phyloP scores from a whole-genome alignment of 2,113 vertebrate genomes.

The Vimba vimba region DNA sequence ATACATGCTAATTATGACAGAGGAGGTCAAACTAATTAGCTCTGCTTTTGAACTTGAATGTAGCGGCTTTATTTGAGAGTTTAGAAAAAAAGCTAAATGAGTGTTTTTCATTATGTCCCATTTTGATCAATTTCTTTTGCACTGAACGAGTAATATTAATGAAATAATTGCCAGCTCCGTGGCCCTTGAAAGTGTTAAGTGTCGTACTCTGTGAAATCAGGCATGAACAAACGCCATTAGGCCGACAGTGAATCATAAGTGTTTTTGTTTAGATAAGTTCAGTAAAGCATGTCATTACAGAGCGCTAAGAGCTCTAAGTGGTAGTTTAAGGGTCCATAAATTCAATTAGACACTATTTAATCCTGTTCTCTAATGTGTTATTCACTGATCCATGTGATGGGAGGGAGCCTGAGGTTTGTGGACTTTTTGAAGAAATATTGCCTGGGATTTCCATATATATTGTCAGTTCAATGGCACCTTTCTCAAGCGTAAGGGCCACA shows the following conservation, averaged over 20 bases:
- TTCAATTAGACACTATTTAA: slow-evolving; percentile 81
- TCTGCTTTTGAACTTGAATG: slow-evolving; percentile 69
- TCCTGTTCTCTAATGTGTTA: slow-evolving; percentile 66
- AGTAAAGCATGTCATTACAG: slow-evolving; percentile 80
- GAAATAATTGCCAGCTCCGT: slow-evolving; percentile 12
- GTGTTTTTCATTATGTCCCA: slow-evolving; percentile 11
- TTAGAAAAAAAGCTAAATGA: neutral
- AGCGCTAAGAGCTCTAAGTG: slow-evolving; percentile 73
- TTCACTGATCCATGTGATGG: slow-evolving; percentile 64
- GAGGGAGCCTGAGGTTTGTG: slow-evolving; percentile 53
- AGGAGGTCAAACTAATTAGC: slow-evolving; percentile 83
- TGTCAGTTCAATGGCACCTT: slow-evolving; percentile 81
- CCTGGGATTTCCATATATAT: slow-evolving; percentile 86
- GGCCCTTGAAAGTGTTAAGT: slow-evolving; percentile 54
- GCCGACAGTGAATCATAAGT: slow-evolving; percentile 68
- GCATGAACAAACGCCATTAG: slow-evolving; percentile 71
- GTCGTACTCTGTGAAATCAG: slow-evolving; percentile 61
- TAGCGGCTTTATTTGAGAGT: slow-evolving; percentile 23
- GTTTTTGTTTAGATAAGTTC: slow-evolving; percentile 79
- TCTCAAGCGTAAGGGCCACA: slow-evolving; percentile 77
- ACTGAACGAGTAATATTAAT: neutral
- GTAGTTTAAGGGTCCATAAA: slow-evolving; percentile 81
- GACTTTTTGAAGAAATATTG: slow-evolving; percentile 81
- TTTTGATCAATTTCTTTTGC: neutral
- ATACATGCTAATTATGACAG: slow-evolving; percentile 74